phyloP scores from a whole-genome alignment of 35 echinoderm and acorn worm species.

The Holothuria glaberrima region DNA sequence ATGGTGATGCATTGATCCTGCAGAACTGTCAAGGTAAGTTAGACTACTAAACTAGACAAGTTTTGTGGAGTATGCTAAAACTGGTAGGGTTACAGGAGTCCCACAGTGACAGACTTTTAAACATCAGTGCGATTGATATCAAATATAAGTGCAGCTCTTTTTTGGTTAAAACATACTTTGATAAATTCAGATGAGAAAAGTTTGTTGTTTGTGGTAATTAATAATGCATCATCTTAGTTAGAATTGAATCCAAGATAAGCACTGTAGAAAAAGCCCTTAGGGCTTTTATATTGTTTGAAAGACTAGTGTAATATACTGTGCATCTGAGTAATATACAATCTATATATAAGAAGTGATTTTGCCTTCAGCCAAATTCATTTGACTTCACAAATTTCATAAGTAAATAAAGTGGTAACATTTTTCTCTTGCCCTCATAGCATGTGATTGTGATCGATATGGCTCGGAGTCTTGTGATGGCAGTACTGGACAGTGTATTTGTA shows the following conservation, averaged over 20 bases:
- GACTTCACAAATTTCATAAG: background rate
- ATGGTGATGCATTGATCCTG: constrained; percentile 72
- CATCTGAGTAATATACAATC: background rate
- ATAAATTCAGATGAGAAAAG: too few species aligned
- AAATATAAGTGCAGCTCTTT: background rate
- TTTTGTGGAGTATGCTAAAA: too few species aligned
- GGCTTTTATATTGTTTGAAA: too few species aligned
- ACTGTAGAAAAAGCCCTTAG: too few species aligned
- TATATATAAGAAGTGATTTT: background rate
- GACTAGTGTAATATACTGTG: too few species aligned
- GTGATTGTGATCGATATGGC: constrained; percentile 86
- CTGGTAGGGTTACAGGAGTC: background rate
- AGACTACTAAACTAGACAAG: too few species aligned
- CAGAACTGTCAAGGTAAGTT: constrained; percentile 83
- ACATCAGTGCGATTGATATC: too few species aligned
- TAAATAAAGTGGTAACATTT: constrained; percentile 17
- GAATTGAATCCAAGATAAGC: too few species aligned
- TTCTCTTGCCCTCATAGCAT: constrained; percentile 46
- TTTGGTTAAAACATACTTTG: too few species aligned
- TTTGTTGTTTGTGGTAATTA: too few species aligned
- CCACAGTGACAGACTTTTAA: background rate
- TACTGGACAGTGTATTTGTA: constrained; percentile 80
- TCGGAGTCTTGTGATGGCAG: constrained; percentile 68
- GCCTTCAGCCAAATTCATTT: background rate
- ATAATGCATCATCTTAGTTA: too few species aligned